These are phyloP conservation scores for Phytoseiulus persimilis DNA, from an alignment of 2,888 invertebrate species.

Conservation along the genomic window DNA sequence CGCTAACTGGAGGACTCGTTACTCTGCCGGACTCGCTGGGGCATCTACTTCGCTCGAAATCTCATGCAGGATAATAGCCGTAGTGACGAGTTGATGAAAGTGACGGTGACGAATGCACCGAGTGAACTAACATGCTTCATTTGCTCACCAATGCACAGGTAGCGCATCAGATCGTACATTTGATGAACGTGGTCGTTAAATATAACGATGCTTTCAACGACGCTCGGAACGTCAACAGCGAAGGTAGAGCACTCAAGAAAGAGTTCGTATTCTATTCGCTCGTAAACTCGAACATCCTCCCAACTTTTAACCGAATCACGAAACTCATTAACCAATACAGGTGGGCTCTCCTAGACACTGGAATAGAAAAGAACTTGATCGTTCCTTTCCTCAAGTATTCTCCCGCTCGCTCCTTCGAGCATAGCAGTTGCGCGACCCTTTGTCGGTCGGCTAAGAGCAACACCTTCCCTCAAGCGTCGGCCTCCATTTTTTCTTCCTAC, in stretches of 20 bases:
- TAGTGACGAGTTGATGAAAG: background rate
- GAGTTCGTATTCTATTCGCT: conserved; percentile 10
- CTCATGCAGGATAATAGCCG: background rate
- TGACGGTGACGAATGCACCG: background rate
- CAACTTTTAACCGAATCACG: background rate
- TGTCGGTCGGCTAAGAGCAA: no score
- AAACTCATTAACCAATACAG: conserved; percentile 24
- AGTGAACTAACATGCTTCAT: background rate
- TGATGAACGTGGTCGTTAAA: conserved; percentile 22
- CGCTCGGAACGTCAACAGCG: background rate
- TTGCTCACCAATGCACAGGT: background rate
- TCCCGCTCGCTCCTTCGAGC: no score
- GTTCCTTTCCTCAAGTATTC: background rate
- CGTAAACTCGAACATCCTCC: conserved; percentile 10
- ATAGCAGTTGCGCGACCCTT: no score
- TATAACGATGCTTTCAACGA: background rate
- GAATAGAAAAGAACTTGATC: background rate
- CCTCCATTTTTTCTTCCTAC: no score
- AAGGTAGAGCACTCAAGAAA: background rate
- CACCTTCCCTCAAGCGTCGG: no score
- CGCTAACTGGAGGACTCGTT: no score
- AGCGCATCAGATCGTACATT: conserved; percentile 12
- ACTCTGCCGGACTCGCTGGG: no score
- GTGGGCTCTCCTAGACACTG: background rate
- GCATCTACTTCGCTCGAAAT: no score